phyloP scores from a whole-genome alignment of 2,888 invertebrate genomes.

The Cerceris ruficornis region DNA sequence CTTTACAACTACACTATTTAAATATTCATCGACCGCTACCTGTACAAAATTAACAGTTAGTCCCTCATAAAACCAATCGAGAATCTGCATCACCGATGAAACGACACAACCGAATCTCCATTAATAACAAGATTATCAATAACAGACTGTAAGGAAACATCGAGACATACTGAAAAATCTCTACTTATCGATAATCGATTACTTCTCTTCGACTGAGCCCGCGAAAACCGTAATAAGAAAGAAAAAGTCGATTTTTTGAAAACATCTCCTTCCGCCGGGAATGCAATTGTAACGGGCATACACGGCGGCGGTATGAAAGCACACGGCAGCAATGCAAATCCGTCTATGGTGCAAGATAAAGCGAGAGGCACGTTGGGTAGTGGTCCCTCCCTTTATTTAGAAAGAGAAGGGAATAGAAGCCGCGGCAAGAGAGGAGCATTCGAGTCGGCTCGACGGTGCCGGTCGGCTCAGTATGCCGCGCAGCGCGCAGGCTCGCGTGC shows the following conservation, averaged over 20 bases:
- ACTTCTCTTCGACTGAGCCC: background rate
- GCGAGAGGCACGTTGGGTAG: too few species aligned
- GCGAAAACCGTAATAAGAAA: background rate
- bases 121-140: too few species aligned
- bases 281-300: conserved; percentile 48
- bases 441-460: conserved; percentile 66
- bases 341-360: background rate
- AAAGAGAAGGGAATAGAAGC: conserved; percentile 19
- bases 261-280: conserved; percentile 24
- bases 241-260: background rate
- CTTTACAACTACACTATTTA: too few species aligned
- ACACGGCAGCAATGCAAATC: conserved; percentile 39
- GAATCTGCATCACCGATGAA: too few species aligned
- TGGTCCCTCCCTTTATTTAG: background rate
- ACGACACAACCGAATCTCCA: too few species aligned
- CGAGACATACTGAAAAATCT: too few species aligned
- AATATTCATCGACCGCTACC: too few species aligned
- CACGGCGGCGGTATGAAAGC: conserved; percentile 26
- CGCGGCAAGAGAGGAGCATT: conserved; percentile 39
- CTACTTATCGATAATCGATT: too few species aligned
- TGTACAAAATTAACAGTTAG: too few species aligned
- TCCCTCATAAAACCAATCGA: too few species aligned
- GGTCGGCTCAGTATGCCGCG: conserved; percentile 77
- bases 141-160: too few species aligned
- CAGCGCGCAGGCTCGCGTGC: conserved; percentile 80